Evolutionary conservation across 2,888 invertebrate species (phyloP).

Genomic region (Xanthorhoe designata): DNA sequence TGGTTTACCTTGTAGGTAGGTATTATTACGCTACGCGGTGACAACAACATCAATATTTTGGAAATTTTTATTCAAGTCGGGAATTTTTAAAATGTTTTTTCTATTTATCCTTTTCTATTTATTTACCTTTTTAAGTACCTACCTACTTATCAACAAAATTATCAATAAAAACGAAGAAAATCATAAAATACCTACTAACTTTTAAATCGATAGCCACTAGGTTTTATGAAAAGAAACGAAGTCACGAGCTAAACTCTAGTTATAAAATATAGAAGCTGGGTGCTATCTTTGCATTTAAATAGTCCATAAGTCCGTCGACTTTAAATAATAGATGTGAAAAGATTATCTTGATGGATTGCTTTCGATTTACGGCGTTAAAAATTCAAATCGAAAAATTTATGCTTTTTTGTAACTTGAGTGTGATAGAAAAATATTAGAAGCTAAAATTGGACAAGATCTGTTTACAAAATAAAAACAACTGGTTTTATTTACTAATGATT

Average conservation of each 20-base stretch:
- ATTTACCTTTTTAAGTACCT: no score
- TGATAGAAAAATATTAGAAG: not conserved
- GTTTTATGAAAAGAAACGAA: no score
- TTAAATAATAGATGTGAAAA: conserved; percentile 43
- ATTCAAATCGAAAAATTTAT: conserved; percentile 17
- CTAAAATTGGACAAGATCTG: not conserved
- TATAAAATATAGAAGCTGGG: conserved; percentile 51
- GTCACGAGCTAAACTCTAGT: not conserved
- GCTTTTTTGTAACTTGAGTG: not conserved
- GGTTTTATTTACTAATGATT: no score
- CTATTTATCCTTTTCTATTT: no score
- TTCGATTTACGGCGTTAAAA: conserved; percentile 30
- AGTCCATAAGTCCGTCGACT: conserved; percentile 53
- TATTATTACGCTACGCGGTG: no score
- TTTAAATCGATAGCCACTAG: no score
- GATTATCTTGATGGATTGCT: conserved; percentile 47
- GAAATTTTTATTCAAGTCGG: no score
- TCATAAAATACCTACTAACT: not conserved
- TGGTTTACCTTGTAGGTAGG: no score
- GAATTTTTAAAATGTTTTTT: no score
- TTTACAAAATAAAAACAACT: no score
- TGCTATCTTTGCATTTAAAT: conserved; percentile 75
- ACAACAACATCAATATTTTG: no score
- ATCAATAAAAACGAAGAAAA: not conserved
- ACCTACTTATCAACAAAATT: no score